phyloP scores from a whole-genome alignment of 2,797 vertebrate genomes.

The Epinephelus coioides region DNA sequence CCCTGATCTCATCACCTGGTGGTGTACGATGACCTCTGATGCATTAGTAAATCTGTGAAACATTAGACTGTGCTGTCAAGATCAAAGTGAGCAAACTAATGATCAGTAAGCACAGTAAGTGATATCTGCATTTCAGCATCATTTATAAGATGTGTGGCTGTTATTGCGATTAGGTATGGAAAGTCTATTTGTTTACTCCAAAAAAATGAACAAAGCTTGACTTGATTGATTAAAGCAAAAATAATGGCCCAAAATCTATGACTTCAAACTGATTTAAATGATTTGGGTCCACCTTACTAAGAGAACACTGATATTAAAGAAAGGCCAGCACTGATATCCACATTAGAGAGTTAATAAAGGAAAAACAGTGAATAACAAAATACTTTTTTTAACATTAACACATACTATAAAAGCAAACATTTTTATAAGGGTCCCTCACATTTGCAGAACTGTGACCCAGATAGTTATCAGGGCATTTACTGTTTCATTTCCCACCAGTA shows the following conservation, averaged over 20 bases:
- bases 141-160: slow-evolving; percentile 23
- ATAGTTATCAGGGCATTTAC: not conserved
- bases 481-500: not conserved
- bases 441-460: not conserved
- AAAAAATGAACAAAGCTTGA: not conserved
- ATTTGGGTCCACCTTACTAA: not conserved
- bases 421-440: not conserved
- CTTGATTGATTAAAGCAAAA: slow-evolving; percentile 14
- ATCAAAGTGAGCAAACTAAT: slow-evolving; percentile 60
- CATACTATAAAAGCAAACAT: not conserved
- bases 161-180: slow-evolving; percentile 8
- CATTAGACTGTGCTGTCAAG: slow-evolving; percentile 45
- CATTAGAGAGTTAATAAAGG: no score
- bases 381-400: not conserved
- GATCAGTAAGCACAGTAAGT: slow-evolving; percentile 39
- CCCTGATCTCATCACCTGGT: slow-evolving; percentile 42
- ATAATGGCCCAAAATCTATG: slow-evolving; percentile 3
- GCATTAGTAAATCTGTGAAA: slow-evolving; percentile 35
- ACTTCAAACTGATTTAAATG: not conserved
- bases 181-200: slow-evolving; percentile 20
- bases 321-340: not conserved
- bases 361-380: not conserved
- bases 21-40: slow-evolving; percentile 23
- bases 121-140: slow-evolving; percentile 46
- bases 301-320: not conserved